Evolutionary conservation across 2,888 invertebrate species (phyloP).

Genomic region (Polylopha cassiicola): DNA sequence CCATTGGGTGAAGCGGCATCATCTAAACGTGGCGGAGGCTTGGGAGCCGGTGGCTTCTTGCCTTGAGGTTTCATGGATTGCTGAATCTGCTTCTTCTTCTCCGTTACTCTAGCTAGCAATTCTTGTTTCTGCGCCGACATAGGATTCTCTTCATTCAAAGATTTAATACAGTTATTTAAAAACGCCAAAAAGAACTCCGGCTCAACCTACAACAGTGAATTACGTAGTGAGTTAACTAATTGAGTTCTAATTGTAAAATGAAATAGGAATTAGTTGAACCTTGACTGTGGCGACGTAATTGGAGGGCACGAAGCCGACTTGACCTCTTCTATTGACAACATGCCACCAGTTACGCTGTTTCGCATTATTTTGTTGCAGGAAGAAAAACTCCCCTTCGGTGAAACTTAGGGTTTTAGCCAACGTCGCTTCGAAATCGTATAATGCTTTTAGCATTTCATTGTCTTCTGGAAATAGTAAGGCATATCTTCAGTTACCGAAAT

Average conservation of each 20-base stretch:
- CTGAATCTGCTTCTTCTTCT: conserved; percentile 80
- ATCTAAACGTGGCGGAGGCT: conserved; percentile 63
- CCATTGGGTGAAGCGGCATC: conserved; percentile 67
- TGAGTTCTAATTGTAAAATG: conserved; percentile 13
- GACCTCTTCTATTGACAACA: conserved; percentile 88
- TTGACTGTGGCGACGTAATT: conserved; percentile 89
- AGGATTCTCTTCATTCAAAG: conserved; percentile 61
- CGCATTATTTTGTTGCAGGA: conserved; percentile 85
- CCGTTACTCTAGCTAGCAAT: conserved; percentile 78
- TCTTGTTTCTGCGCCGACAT: conserved; percentile 78
- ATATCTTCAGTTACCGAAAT: conserved; percentile 12
- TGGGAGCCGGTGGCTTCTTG: conserved; percentile 63
- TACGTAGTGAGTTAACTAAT: conserved; percentile 9
- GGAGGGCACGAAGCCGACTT: conserved; percentile 90
- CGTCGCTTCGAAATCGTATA: conserved; percentile 90
- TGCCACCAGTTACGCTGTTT: conserved; percentile 94
- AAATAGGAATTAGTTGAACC: conserved; percentile 55
- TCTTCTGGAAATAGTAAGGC: conserved; percentile 72
- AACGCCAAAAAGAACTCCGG: conserved; percentile 85
- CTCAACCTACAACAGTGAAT: conserved; percentile 72
- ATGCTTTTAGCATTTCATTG: conserved; percentile 88
- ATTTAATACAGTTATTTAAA: conserved; percentile 82
- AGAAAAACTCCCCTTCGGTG: conserved; percentile 87
- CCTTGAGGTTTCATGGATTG: conserved; percentile 45
- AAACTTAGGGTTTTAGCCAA: conserved; percentile 90